Conservation (phyloP, 2,888 invertebrate genomes). For the Pardosa pseudoannulata region DNA sequence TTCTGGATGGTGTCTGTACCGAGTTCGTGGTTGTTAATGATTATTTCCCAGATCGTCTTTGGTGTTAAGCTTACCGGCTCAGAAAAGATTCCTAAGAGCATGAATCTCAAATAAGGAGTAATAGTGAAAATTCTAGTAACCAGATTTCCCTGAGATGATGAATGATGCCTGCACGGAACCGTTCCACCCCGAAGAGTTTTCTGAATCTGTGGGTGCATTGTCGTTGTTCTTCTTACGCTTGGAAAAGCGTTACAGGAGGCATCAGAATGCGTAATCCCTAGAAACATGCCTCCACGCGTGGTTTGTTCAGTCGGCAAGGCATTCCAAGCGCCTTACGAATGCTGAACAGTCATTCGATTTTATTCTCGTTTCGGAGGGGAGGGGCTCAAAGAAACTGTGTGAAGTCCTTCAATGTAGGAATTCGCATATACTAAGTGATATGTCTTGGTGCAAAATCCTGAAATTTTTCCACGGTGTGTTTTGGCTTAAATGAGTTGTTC, state of each 20-base stretch:
- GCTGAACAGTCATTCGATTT: not conserved
- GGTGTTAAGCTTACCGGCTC: no score
- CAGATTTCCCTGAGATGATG: not conserved
- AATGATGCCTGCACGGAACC: not conserved
- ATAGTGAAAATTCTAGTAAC: not conserved
- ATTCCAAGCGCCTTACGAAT: not conserved
- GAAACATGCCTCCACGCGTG: not conserved
- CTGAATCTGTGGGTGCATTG: not conserved
- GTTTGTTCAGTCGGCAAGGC: not conserved
- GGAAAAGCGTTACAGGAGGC: not conserved
- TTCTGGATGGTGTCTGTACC: no score
- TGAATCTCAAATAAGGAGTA: not conserved
- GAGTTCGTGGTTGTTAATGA: no score
- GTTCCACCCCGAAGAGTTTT: not conserved
- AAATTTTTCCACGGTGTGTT: no score
- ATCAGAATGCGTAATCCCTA: not conserved
- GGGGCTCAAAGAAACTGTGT: not conserved
- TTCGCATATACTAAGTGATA: no score
- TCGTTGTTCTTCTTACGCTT: not conserved
- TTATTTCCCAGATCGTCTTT: no score
- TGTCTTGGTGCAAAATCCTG: no score
- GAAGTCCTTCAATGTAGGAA: no score
- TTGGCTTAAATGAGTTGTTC: no score
- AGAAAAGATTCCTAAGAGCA: not conserved
- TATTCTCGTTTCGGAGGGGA: not conserved